A percentile compares a stretch with the other conserved stretches of the same genome.
Evolutionary conservation across 2,113 vertebrate species (phyloP).

Genomic region (Pseudois nayaur): DNA sequence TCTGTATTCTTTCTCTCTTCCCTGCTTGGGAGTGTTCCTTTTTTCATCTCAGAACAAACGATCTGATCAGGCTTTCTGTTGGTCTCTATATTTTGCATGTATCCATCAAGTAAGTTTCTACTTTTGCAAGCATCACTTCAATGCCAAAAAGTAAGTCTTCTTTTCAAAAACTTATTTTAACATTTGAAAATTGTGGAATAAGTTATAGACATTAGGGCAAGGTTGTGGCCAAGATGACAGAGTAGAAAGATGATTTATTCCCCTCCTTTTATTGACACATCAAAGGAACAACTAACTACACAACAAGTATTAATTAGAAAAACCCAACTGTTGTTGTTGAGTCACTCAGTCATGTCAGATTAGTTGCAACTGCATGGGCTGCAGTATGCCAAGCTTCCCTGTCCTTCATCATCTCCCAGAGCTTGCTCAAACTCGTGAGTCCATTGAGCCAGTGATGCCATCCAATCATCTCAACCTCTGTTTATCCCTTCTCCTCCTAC

Average conservation of each 20-base stretch:
- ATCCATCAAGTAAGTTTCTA: not conserved
- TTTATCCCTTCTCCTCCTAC: not conserved
- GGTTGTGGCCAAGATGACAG: not conserved
- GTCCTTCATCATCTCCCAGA: not conserved
- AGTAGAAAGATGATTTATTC: not conserved
- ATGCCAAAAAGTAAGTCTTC: not conserved
- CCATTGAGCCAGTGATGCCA: not conserved
- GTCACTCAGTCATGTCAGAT: not conserved
- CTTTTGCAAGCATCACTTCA: not conserved
- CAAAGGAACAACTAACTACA: not conserved
- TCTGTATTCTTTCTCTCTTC: not conserved
- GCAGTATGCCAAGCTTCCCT: not conserved
- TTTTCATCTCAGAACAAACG: not conserved
- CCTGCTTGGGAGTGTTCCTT: not conserved
- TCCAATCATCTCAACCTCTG: not conserved
- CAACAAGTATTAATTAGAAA: not conserved
- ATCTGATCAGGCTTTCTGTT: not conserved
- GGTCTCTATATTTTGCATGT: not conserved
- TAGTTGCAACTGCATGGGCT: not conserved
- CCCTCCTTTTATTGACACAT: not conserved
- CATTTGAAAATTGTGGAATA: not conserved
- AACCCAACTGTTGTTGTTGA: not conserved
- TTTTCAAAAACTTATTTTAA: not conserved
- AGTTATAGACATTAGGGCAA: not conserved
- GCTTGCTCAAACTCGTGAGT: not conserved